phyloP scores from a whole-genome alignment of 2,888 invertebrate species.

The Rhyacophila evoluta region DNA sequence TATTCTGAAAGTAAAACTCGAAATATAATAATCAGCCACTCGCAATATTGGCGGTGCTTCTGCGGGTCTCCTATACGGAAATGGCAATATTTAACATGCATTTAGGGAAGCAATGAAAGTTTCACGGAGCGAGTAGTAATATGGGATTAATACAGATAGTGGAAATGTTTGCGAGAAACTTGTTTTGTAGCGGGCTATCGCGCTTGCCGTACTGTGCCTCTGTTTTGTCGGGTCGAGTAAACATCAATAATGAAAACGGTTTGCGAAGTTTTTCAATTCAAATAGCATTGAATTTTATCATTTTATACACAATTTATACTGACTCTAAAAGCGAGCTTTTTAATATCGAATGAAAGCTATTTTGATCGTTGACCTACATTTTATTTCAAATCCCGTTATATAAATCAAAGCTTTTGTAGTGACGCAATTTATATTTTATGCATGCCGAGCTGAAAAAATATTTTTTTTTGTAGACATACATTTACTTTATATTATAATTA shows the following conservation, averaged over 20 bases:
- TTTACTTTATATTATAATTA: too few relatives aligned
- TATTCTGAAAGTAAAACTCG: not conserved
- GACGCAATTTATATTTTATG: too few relatives aligned
- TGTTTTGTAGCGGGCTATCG: conserved; percentile 13
- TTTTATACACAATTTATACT: not conserved
- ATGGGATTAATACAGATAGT: conserved; percentile 22
- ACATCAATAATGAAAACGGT: conserved; percentile 17
- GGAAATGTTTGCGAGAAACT: conserved; percentile 14
- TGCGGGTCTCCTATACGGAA: conserved; percentile 18
- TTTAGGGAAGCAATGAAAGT: conserved; percentile 27
- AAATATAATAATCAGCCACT: conserved; percentile 25
- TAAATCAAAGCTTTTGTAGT: too few relatives aligned
- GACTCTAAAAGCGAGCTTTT: too few relatives aligned
- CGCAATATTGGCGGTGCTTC: conserved; percentile 28
- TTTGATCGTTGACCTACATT: too few relatives aligned
- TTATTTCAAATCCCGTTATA: too few relatives aligned
- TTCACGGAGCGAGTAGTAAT: not conserved
- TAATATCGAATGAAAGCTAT: too few relatives aligned
- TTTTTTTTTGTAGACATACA: too few relatives aligned
- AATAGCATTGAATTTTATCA: not conserved
- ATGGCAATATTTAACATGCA: conserved; percentile 40
- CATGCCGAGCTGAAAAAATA: too few relatives aligned
- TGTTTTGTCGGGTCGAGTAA: not conserved
- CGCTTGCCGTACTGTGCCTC: not conserved
- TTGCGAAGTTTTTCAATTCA: conserved; percentile 7